phyloP scores from a whole-genome alignment of 2,888 invertebrate genomes.

The Biston stratarius region DNA sequence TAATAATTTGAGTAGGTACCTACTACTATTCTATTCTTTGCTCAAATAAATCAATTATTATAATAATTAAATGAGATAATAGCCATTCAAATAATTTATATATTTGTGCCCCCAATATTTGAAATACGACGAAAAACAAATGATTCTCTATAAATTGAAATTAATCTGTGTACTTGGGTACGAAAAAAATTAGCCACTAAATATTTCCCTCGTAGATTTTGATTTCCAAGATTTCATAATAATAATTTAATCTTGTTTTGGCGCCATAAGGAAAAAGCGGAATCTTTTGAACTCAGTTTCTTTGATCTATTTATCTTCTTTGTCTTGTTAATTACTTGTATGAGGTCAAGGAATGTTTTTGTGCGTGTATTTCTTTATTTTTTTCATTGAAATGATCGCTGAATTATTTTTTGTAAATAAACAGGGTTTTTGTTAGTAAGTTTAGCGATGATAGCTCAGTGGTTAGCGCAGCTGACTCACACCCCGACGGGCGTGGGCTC shows the following conservation, averaged over 20 bases:
- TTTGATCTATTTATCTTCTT: slow-evolving; percentile 44
- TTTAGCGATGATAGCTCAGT: not conserved
- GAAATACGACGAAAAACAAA: too few species aligned
- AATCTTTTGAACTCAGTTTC: slow-evolving; percentile 31
- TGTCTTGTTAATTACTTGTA: slow-evolving; percentile 43
- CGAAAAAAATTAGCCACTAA: not conserved
- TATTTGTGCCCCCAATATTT: too few species aligned
- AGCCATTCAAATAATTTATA: too few species aligned
- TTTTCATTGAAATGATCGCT: not conserved
- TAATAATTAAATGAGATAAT: too few species aligned
- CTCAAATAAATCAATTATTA: too few species aligned
- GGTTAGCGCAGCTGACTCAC: too few species aligned
- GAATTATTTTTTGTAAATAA: not conserved
- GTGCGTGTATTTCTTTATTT: slow-evolving; percentile 18
- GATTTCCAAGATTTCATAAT: slow-evolving; percentile 22
- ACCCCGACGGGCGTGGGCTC: too few species aligned
- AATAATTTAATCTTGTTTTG: slow-evolving; percentile 30
- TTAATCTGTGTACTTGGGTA: not conserved
- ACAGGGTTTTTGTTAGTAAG: too few species aligned
- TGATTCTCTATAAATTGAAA: not conserved
- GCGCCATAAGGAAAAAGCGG: slow-evolving; percentile 26
- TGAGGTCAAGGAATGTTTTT: slow-evolving; percentile 32
- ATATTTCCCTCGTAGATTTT: slow-evolving; percentile 11
- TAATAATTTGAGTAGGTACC: too few species aligned
- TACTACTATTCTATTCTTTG: too few species aligned